Conservation (phyloP, 1,140 invertebrate genomes). For the Drosophila nasuta region DNA sequence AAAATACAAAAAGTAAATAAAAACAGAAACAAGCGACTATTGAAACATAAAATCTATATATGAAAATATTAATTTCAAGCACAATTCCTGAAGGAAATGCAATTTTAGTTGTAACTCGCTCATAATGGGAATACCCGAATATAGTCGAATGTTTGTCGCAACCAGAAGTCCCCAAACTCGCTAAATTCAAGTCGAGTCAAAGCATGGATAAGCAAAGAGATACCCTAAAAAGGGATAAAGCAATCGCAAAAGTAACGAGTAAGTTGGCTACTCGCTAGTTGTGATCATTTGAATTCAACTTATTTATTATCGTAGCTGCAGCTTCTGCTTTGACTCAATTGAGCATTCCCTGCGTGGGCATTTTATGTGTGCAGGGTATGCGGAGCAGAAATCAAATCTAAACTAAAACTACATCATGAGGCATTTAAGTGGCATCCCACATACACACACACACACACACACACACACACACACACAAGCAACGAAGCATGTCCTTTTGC, state of each 20-base stretch:
- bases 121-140: constrained; percentile 10
- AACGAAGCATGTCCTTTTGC: constrained; percentile 27
- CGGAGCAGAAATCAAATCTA: constrained; percentile 49
- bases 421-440: constrained; percentile 71
- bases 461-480: constrained; percentile 6
- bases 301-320: not conserved
- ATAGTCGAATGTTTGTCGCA: not conserved
- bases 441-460: constrained; percentile 19
- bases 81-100: constrained; percentile 9
- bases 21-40: not conserved
- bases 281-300: not conserved
- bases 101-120: constrained; percentile 4
- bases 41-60: constrained; percentile 2
- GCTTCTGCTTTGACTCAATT: no score
- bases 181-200: not conserved
- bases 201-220: not conserved
- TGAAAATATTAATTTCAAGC: constrained; percentile 3
- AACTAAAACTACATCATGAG: constrained; percentile 69
- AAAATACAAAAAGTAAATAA: no score
- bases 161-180: constrained; percentile 8
- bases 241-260: not conserved
- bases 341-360: not conserved
- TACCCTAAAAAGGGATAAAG: not conserved
- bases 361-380: constrained; percentile 13
- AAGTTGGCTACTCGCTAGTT: not conserved